Evolutionary conservation across 2,113 vertebrate genomes (phyloP).

Genomic region (Oriolus oriolus): DNA sequence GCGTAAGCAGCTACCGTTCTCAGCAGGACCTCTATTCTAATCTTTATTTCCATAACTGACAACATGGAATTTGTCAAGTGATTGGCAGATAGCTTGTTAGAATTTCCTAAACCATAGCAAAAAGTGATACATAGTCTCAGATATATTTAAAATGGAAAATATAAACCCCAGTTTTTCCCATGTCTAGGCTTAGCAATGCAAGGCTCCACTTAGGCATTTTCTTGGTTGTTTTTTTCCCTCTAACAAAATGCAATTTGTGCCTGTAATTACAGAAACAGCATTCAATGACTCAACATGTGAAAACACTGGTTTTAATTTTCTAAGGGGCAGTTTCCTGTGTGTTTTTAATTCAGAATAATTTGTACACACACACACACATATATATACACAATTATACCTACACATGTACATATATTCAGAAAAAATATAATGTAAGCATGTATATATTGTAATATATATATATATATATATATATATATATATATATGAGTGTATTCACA

Average conservation of each 20-base stretch:
- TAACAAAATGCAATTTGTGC: not conserved
- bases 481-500: not conserved
- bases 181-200: not conserved
- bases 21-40: not conserved
- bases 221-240: not conserved
- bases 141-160: not conserved
- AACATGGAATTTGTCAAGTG: not conserved
- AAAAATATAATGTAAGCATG: not conserved
- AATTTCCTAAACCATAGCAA: not conserved
- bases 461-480: not conserved
- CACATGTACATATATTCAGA: not conserved
- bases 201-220: not conserved
- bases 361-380: not conserved
- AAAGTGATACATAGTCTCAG: not conserved
- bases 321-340: not conserved
- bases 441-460: not conserved
- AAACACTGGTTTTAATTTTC: not conserved
- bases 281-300: not conserved
- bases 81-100: not conserved
- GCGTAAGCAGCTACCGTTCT: not conserved
- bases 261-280: not conserved
- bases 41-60: not conserved
- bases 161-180: not conserved
- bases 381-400: not conserved
- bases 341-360: not conserved